Percentiles rank a stretch among this genome's conserved stretches.
These are phyloP conservation scores for Cochlearius cochlearius DNA, from an alignment of 2,113 vertebrate genomes.

Conservation along the genomic window DNA sequence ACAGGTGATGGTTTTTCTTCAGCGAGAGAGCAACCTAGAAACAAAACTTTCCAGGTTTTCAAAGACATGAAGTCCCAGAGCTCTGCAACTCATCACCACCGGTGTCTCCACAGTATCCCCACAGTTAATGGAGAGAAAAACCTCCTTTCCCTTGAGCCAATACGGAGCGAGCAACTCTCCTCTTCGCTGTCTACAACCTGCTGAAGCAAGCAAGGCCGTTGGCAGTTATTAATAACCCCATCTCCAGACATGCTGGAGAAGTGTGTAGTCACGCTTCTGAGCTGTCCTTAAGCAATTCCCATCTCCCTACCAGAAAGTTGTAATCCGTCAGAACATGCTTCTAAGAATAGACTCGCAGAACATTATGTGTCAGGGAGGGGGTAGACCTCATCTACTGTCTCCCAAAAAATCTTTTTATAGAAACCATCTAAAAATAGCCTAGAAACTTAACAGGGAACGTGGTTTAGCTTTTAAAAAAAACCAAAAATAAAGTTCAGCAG, in stretches of 20 bases:
- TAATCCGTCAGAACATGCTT: neutral
- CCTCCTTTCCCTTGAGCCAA: neutral
- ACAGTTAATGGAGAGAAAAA: neutral
- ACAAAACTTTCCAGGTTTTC: neutral
- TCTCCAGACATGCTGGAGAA: slow-evolving; percentile 21
- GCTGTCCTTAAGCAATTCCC: slow-evolving; percentile 10
- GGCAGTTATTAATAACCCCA: slow-evolving; percentile 45
- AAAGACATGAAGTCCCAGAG: neutral
- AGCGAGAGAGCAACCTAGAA: neutral
- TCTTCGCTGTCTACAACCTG: neutral
- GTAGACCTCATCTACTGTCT: neutral
- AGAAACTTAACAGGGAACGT: neutral
- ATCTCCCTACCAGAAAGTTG: slow-evolving; percentile 12
- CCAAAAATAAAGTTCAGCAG: neutral
- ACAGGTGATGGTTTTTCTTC: neutral
- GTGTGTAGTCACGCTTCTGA: neutral
- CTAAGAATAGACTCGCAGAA: slow-evolving; percentile 45
- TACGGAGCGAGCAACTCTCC: neutral
- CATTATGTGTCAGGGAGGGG: neutral
- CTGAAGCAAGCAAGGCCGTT: neutral
- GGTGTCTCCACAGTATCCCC: neutral
- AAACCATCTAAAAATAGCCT: slow-evolving; percentile 11
- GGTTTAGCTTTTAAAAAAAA: neutral
- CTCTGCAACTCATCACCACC: neutral
- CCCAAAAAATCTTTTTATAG: slow-evolving; percentile 23